Percentiles rank a stretch among this genome's conserved stretches.
Conservation (phyloP, 2,888 invertebrate species). For the Lasioglossum malachurum region DNA sequence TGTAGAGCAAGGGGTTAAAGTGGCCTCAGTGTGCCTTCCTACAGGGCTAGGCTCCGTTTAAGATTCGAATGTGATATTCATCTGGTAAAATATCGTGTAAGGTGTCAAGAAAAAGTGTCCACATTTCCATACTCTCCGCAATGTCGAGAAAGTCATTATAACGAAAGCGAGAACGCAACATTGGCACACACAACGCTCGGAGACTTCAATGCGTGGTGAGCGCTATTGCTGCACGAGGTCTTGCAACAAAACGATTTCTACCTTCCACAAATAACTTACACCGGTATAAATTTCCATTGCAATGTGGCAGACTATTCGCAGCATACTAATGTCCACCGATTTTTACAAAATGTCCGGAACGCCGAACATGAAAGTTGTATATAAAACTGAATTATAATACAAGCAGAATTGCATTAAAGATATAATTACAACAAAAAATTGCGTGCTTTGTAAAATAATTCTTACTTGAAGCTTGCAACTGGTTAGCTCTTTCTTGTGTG, state of each 20-base stretch:
- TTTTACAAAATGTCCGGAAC: not conserved
- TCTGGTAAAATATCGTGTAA: not conserved
- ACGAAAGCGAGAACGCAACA: not conserved
- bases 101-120: not conserved
- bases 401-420: not conserved
- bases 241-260: conserved; percentile 9
- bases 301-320: not conserved
- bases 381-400: not conserved
- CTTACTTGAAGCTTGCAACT: not conserved
- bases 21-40: no score
- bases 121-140: not conserved
- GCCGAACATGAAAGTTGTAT: not conserved
- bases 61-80: not conserved
- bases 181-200: conserved; percentile 13
- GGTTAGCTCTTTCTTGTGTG: not conserved
- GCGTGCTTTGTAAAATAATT: not conserved
- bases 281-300: not conserved
- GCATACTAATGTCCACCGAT: not conserved
- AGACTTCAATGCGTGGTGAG: conserved; percentile 10
- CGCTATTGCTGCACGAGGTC: not conserved
- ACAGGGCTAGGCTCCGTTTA: no score
- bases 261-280: not conserved
- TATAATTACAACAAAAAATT: not conserved
- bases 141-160: not conserved
- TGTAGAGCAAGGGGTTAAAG: no score